Conservation (phyloP, 2,888 invertebrate genomes). For the Torymus texanus region DNA sequence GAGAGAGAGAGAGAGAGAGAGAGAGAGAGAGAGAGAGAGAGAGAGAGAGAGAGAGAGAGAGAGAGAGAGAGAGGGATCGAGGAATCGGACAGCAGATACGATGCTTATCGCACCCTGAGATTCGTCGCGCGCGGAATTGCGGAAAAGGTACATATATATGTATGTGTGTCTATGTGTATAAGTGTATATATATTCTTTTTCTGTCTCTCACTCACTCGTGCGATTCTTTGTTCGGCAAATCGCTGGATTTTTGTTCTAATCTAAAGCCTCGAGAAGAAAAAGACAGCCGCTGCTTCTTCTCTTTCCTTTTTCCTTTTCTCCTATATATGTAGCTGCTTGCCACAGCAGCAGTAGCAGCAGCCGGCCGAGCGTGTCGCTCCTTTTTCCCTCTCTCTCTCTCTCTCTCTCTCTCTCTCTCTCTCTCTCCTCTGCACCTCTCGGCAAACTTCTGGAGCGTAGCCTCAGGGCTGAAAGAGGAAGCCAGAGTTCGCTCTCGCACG, state of each 20-base stretch:
- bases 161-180: too few relatives aligned
- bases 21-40: too few relatives aligned
- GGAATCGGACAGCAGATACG: conserved; percentile 50
- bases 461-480: too few relatives aligned
- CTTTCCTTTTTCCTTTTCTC: background rate
- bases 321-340: too few relatives aligned
- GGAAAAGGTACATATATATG: conserved; percentile 23
- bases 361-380: too few relatives aligned
- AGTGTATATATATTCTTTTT: conserved; percentile 18
- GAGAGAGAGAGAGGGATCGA: conserved; percentile 6
- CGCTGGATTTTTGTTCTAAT: conserved; percentile 49
- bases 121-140: conserved; percentile 29
- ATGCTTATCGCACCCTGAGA: conserved; percentile 43
- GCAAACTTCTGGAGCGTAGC: too few relatives aligned
- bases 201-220: conserved; percentile 15
- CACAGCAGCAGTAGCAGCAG: too few relatives aligned
- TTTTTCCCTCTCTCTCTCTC: too few relatives aligned
- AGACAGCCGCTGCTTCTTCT: background rate
- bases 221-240: conserved; percentile 35
- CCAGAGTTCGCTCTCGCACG: too few relatives aligned
- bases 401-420: too few relatives aligned
- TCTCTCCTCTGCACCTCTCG: too few relatives aligned
- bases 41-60: background rate
- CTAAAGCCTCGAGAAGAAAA: background rate
- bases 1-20: too few relatives aligned